Conservation (phyloP, 2,113 vertebrate species). For the Pterocles gutturalis region DNA sequence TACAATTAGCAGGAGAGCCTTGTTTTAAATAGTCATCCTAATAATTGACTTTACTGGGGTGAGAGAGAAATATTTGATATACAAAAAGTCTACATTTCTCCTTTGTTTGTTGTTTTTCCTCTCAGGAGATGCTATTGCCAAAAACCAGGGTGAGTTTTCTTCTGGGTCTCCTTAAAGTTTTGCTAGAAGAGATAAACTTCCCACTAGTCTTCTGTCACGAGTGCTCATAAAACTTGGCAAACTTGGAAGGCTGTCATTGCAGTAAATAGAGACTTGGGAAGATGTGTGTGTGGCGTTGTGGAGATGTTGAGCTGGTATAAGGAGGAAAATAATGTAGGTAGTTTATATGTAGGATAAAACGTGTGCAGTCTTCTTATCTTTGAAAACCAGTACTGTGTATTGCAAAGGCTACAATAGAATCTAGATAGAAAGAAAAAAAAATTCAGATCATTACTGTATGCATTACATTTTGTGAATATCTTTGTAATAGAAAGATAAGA, state of each 20-base stretch:
- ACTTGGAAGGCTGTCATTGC: not conserved
- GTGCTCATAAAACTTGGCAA: not conserved
- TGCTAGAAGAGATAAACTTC: constrained; percentile 3
- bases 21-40: not conserved
- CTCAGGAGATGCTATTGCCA: not conserved
- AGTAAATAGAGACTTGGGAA: not conserved
- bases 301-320: not conserved
- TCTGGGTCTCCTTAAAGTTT: not conserved
- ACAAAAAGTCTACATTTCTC: not conserved
- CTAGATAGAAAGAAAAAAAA: not conserved
- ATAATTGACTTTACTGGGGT: not conserved
- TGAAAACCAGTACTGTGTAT: not conserved
- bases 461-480: not conserved
- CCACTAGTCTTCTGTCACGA: not conserved
- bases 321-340: not conserved
- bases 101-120: not conserved
- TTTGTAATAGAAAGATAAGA: not conserved
- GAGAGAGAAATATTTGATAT: not conserved
- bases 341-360: not conserved
- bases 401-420: not conserved
- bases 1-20: not conserved
- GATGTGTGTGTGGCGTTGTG: not conserved
- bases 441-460: not conserved
- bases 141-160: not conserved
- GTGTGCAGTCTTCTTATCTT: not conserved